A percentile compares a stretch with the other conserved stretches of the same genome.
Conservation (phyloP, 2,797 vertebrate genomes). For the Scleropages formosus region DNA sequence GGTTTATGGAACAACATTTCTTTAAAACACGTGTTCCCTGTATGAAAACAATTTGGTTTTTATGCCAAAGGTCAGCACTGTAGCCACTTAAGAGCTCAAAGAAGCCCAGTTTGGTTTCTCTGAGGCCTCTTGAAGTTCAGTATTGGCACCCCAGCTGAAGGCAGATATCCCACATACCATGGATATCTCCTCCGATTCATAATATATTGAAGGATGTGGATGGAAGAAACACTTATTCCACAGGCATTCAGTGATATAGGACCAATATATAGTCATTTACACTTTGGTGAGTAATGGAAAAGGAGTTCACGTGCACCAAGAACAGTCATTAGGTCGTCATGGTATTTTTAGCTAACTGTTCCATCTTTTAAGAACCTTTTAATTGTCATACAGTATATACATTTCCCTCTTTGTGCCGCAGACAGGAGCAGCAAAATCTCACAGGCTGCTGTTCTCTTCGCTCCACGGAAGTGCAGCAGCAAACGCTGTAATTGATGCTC, state of each 20-base stretch:
- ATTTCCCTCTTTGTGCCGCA: no score
- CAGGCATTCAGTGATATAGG: background rate
- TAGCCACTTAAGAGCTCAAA: background rate
- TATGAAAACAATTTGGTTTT: slow-evolving; percentile 3
- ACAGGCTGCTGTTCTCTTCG: no score
- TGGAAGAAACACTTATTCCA: no score
- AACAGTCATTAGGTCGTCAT: no score
- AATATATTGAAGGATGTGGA: background rate
- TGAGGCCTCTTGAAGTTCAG: background rate
- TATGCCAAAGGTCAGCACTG: background rate
- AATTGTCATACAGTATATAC: no score
- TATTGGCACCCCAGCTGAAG: background rate
- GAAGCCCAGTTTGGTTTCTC: background rate
- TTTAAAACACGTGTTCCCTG: background rate
- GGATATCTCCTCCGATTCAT: background rate
- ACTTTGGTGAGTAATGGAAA: background rate
- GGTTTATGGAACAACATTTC: slow-evolving; percentile 3
- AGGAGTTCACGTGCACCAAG: no score
- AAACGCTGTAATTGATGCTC: no score
- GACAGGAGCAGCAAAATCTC: no score
- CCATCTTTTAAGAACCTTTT: no score
- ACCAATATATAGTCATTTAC: background rate
- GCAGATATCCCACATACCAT: background rate
- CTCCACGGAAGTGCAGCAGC: no score
- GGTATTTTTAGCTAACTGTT: no score